phyloP scores from a whole-genome alignment of 2,888 invertebrate species.

The Neoitamus cyanurus region DNA sequence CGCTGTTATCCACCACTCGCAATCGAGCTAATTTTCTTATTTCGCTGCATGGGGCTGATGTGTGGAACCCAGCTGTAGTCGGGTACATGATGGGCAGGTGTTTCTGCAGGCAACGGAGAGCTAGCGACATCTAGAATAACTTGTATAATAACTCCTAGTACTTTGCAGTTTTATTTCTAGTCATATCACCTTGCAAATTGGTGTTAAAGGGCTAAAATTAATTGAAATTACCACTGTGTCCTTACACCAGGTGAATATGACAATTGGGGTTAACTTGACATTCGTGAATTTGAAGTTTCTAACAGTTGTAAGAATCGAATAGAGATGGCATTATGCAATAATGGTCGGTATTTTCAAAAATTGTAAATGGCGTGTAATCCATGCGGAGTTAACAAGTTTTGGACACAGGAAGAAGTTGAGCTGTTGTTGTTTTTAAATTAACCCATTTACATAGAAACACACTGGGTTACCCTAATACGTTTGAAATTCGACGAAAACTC shows the following conservation, averaged over 20 bases:
- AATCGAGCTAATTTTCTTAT: constrained; percentile 81
- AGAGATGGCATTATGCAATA: background rate
- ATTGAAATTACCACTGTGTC: background rate
- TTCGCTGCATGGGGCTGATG: constrained; percentile 72
- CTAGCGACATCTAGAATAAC: background rate
- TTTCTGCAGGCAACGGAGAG: background rate
- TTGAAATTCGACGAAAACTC: no score
- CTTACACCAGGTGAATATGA: background rate
- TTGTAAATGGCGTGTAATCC: background rate
- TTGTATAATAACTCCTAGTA: background rate
- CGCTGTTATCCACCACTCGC: constrained; percentile 96
- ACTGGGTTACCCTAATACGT: no score
- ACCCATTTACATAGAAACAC: no score
- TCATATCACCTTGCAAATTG: background rate
- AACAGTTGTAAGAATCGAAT: background rate
- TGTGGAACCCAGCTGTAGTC: constrained; percentile 69
- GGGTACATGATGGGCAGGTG: background rate
- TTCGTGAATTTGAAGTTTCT: background rate
- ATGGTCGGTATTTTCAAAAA: background rate
- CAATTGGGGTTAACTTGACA: background rate
- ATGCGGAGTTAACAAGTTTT: no score
- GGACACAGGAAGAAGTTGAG: no score
- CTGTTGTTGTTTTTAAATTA: no score
- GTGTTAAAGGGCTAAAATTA: background rate
- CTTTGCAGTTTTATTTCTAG: background rate